Evolutionary conservation across 2,113 vertebrate genomes (phyloP), one percentile per base, ranked within the genome.

Genomic region (Coturnix japonica): DNA sequence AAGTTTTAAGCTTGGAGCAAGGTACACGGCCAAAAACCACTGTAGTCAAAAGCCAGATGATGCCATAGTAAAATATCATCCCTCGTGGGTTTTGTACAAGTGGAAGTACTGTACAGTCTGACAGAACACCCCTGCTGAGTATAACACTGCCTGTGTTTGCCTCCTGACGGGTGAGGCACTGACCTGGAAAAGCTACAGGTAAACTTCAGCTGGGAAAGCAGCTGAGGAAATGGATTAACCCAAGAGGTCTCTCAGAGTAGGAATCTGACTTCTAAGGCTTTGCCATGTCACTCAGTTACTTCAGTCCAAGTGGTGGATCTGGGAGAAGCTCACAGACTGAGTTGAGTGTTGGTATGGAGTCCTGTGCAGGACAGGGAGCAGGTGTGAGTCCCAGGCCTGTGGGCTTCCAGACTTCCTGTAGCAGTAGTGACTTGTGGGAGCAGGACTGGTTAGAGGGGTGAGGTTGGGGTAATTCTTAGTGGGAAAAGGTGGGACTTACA

Each of bases 331-430:
- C 69, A 9, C 7, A 28, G 33, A 1, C 0, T 57, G 49, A 61
- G 18, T 11, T 80, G 56, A 14, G 35, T 6, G 4, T 41, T 22
- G 20, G 10, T 26, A 7, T 41, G 9, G 31, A 6, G 47, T 19
- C 43, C 18, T 1, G 0, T 25, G 11, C 2, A 0, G n/a, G n/a
- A 39, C 26, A 54, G 39, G 33, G 16, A 41, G 28, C 64, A 49
- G 16, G 47, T 84, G 7, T 5, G 19, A 66, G 44, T 28, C 71
- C 37, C 37, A 20, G 15, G 22, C 23, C 61, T 47, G 39, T 47
- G 26, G 67, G 33, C 18, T 23, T 9, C 54, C 31, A n/a, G 13
- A n/a, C 16, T 11, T 28, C 15, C 46, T 35, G 56, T 39, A 11
- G 35, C 81, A 39, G 23, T n/a, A 44, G n/a, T 31, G 31, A 15